These are phyloP conservation scores for Odobenus rosmarus DNA, from an alignment of 2,113 vertebrate species.

Conservation along the genomic window DNA sequence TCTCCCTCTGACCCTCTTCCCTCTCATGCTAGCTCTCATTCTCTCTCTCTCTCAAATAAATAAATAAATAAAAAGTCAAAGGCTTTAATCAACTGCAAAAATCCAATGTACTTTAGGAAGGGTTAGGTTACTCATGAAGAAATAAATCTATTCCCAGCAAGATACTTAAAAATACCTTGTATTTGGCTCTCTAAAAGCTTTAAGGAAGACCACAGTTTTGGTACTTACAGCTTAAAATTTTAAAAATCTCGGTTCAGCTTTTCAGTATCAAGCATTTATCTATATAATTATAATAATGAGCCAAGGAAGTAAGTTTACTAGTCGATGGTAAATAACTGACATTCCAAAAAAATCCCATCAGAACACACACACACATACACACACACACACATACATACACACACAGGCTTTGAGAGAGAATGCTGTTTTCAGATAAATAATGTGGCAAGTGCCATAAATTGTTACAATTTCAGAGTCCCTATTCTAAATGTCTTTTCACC, in stretches of 20 bases:
- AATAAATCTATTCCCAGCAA: not conserved
- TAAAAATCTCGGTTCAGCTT: conserved; percentile 30
- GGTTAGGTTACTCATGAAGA: not conserved
- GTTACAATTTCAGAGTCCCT: conserved; percentile 25
- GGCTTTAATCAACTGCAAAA: conserved; percentile 25
- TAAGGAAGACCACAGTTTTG: not conserved
- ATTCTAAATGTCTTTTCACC: not conserved
- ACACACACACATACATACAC: not conserved
- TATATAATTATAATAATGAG: conserved; percentile 7
- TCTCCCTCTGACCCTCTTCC: no score
- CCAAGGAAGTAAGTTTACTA: not conserved
- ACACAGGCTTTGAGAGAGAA: not conserved
- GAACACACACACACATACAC: not conserved
- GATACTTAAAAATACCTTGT: conserved; percentile 35
- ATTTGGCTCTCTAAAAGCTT: not conserved
- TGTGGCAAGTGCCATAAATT: not conserved
- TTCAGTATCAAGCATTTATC: conserved; percentile 33
- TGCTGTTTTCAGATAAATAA: conserved; percentile 46
- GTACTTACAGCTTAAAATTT: not conserved
- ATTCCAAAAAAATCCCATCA: not conserved
- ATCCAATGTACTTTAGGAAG: conserved; percentile 32
- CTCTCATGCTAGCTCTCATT: no score
- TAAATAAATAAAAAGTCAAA: not conserved
- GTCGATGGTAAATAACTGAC: not conserved
- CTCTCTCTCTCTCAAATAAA: no score